Evolutionary conservation across 2,797 vertebrate genomes (phyloP).

Genomic region (Lacerta bilineata): DNA sequence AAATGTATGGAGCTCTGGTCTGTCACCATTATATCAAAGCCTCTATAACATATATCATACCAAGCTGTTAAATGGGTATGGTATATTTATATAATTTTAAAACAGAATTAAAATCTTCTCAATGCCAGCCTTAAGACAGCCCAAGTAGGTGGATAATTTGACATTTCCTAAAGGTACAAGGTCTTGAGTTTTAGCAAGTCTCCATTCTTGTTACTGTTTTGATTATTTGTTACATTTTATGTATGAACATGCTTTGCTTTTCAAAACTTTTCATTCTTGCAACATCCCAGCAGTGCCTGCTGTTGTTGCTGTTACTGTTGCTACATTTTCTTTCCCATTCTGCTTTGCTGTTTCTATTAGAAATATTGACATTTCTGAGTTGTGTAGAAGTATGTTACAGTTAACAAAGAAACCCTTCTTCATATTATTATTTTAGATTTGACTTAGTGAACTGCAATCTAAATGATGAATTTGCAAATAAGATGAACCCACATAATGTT

Average conservation of each 20-base stretch:
- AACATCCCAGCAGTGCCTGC: background rate
- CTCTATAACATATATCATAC: background rate
- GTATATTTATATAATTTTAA: too few species aligned
- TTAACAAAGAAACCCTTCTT: background rate
- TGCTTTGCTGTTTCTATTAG: background rate
- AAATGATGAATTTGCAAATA: slow-evolving; percentile 95
- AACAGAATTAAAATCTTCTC: background rate
- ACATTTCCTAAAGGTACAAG: background rate
- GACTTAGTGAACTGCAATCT: slow-evolving; percentile 96
- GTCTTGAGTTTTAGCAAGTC: background rate
- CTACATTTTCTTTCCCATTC: slow-evolving; percentile 12
- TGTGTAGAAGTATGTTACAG: background rate
- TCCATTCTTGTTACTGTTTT: background rate
- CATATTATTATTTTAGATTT: slow-evolving; percentile 80
- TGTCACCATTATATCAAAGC: background rate
- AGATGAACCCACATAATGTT: slow-evolving; percentile 91
- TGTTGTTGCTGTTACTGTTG: too few species aligned
- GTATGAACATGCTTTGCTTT: background rate
- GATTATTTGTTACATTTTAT: background rate
- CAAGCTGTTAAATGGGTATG: background rate
- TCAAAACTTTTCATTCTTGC: background rate
- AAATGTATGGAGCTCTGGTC: background rate
- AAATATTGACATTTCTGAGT: background rate
- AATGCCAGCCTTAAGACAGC: background rate
- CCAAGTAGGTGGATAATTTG: background rate